Percentiles rank a stretch among this genome's conserved stretches.
Evolutionary conservation across 2,888 invertebrate species (phyloP).

Genomic region (Dryobota labecula): DNA sequence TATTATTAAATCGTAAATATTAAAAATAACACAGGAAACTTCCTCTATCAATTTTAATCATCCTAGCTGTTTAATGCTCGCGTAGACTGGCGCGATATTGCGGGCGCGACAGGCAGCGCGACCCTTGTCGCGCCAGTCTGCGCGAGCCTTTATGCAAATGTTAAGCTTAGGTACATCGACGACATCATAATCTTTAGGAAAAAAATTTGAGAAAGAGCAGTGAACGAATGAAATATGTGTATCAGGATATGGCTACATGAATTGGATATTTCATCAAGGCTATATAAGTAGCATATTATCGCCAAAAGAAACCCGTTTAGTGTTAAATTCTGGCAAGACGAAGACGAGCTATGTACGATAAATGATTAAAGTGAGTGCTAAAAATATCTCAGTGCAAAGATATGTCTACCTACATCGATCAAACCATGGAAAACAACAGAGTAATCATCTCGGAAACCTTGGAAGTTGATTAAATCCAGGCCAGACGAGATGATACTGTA

Average conservation of each 20-base stretch:
- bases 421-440: conserved; percentile 69
- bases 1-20: not conserved
- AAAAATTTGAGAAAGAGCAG: conserved; percentile 38
- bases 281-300: conserved; percentile 3
- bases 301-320: conserved; percentile 12
- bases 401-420: conserved; percentile 59
- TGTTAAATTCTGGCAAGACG: conserved; percentile 31
- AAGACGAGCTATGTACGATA: conserved; percentile 34
- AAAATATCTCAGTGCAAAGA: conserved; percentile 40
- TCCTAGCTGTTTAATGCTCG: conserved; percentile 12
- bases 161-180: conserved; percentile 17
- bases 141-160: conserved; percentile 12
- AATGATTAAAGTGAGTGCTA: conserved; percentile 44
- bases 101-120: too few relatives aligned
- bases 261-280: conserved; percentile 8
- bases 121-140: too few relatives aligned
- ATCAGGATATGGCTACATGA: conserved; percentile 7
- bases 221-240: conserved; percentile 11
- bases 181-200: conserved; percentile 33
- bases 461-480: conserved; percentile 55
- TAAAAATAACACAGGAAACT: conserved; percentile 18
- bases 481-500: conserved; percentile 24
- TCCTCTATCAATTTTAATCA: conserved; percentile 15
- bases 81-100: too few relatives aligned
- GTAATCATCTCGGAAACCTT: conserved; percentile 68